Percentiles rank a stretch among this genome's conserved stretches.
phyloP scores from a whole-genome alignment of 1,140 invertebrate species.

The Papilio dardanus region DNA sequence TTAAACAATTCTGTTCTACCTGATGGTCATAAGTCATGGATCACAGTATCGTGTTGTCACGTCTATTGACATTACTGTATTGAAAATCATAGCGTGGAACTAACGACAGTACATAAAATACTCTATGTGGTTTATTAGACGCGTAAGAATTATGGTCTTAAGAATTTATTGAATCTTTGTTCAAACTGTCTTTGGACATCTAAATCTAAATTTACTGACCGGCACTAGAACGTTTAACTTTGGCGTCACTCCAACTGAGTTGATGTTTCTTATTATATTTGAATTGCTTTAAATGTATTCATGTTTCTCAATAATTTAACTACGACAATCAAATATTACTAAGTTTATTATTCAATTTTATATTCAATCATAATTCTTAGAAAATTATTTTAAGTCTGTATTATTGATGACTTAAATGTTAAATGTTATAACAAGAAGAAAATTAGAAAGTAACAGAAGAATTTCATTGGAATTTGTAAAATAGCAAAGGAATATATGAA shows the following conservation, averaged over 20 bases:
- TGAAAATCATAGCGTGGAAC: background rate
- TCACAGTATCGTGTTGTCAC: background rate
- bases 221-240: background rate
- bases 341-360: too few relatives aligned
- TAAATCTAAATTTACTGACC: conserved; percentile 10
- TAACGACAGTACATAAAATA: background rate
- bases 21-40: background rate
- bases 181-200: conserved; percentile 3
- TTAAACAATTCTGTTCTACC: too few relatives aligned
- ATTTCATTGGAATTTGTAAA: conserved; percentile 6
- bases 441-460: background rate
- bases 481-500: background rate
- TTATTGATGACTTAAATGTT: too few relatives aligned
- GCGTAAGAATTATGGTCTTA: background rate
- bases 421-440: background rate
- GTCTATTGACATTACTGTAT: background rate
- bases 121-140: conserved; percentile 4
- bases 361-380: too few relatives aligned
- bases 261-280: conserved; percentile 1
- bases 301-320: background rate
- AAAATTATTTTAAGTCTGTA: too few relatives aligned
- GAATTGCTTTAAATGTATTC: background rate
- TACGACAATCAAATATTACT: background rate
- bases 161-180: conserved; percentile 2
- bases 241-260: conserved; percentile 5